Base-by-base conservation (phyloP, 2,797 vertebrate genomes). In the Ceryle rudis region DNA sequence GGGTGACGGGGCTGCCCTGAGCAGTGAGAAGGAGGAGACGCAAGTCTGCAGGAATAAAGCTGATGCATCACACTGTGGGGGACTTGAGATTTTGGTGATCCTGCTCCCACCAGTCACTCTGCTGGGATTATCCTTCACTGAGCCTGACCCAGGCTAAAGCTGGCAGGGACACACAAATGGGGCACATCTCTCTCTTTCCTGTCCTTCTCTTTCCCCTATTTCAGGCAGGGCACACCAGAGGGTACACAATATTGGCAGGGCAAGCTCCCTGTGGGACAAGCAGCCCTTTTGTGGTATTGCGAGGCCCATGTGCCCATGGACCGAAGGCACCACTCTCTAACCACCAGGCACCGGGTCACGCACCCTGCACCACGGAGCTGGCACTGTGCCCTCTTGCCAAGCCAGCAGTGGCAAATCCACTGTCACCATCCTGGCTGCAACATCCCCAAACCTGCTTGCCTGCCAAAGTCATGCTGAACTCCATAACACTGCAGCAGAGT, bases 401-500 rank as follows among this genome's bases (percentile, higher is more conserved):
- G 25, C n/a, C 57, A 29, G 69, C 54, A 72, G 46, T 0, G 49
- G 52, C 21, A 81, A 61, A 69, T 12, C 37, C 22, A 28, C 58
- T 15, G 51, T n/a, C 4, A 1, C 62, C 8, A 1, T 46, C 65
- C 61, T 2, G 12, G 46, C 73, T 65, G 62, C 0, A 0, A 65
- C 29, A 46, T 11, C 21, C 51, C 52, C 67, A 70, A 39, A 26
- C 10, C 28, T 20, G 10, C 29, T 35, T 26, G 37, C 28, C 28
- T 67, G 78, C 52, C 70, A 28, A 35, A 69, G 46, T 41, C 42
- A 14, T 0, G 0, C 51, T 14, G 54, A 16, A 4, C 23, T 37
- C 22, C 1, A 0, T 29, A 52, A 8, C 21, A 3, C 9, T 0
- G 1, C 51, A 33, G 49, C 35, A 33, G 2, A 5, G 41, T 0